Evolutionary conservation across 2,797 vertebrate genomes (phyloP), one percentile per base, ranked within the genome.

Genomic region (Micromesistius poutassou): DNA sequence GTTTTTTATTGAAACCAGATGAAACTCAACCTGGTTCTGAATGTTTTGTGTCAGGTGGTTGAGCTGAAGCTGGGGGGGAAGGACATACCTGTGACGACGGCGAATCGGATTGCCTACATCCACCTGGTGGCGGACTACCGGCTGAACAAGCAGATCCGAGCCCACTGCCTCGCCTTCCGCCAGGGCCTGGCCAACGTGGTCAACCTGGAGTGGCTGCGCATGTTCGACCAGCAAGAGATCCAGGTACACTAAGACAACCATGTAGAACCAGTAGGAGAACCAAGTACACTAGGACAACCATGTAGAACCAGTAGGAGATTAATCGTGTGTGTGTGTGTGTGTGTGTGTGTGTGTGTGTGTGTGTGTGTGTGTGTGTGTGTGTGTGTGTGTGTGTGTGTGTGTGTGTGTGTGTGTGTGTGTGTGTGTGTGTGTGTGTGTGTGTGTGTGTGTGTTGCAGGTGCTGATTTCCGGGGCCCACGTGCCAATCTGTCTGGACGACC

Each of bases 201-300:
- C 46, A 98, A 96, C 89, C 94, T 99, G 16, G 98, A 99, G 89
- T 99, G 98, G 97, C 95, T 99, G 71, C 95, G 97, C 0, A 99
- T 99, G 98, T 99, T 99, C 74, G 98, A 99, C 85, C 98, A 99
- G 90, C 97, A 99, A 90, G 98, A 98, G 87, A 96, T 99, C 74
- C 98, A 99, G 97, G 98, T 99, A 88, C 68, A 30, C 68, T 1
- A 62, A 22, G 10, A 25, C 25, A 28, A 25, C 66, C 16, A n/a
- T 50, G 46, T 50, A 19, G 46, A 22, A 50, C 46, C 46, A 50
- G 46, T 50, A 4, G 46, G 16, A 50, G 14, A 50, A 1, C 40
- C 40, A 42, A 12, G 40, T 42, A 14, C 46, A 50, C 46, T 22
- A 22, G 16, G 4, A 50, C 42, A 16, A 50, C 46, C 46, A 50